phyloP scores from a whole-genome alignment of 2,888 invertebrate genomes.

The Dascillus cervinus region DNA sequence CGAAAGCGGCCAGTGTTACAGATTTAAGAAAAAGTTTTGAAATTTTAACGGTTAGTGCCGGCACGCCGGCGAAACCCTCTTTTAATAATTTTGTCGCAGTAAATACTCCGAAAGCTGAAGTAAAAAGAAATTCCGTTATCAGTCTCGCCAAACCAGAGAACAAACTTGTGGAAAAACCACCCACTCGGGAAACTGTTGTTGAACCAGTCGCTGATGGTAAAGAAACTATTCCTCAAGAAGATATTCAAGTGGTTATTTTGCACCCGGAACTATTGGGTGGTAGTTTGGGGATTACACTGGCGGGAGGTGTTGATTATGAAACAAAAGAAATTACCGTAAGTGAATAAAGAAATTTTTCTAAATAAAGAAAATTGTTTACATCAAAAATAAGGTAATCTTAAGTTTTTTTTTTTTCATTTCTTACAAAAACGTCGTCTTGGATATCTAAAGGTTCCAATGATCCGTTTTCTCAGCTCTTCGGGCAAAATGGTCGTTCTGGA shows the following conservation, averaged over 20 bases:
- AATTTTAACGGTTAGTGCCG: conserved; percentile 24
- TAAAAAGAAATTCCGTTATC: no score
- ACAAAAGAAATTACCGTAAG: conserved; percentile 84
- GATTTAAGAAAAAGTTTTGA: conserved; percentile 55
- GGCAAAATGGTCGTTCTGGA: no score
- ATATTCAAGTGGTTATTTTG: conserved; percentile 57
- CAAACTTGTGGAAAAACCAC: neutral
- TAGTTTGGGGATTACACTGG: conserved; percentile 79
- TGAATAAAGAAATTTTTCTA: conserved; percentile 14
- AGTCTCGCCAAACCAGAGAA: no score
- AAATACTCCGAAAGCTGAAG: neutral
- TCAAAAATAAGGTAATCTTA: neutral
- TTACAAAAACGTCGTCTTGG: no score
- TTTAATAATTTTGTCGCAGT: neutral
- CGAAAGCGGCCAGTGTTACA: conserved; percentile 39
- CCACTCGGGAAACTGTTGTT: neutral
- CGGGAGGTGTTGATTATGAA: conserved; percentile 86
- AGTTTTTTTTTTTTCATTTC: no score
- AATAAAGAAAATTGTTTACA: neutral
- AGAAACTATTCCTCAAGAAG: conserved; percentile 28
- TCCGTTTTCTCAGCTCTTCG: no score
- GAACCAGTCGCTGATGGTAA: neutral
- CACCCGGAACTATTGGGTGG: conserved; percentile 61
- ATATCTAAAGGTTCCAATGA: no score
- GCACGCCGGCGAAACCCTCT: neutral